Evolutionary conservation across 2,113 vertebrate species (phyloP).

Genomic region (cat (Felis catus)): F.catus_Fca126_mat1.0 CM031418.1:73122501-73123000

Average conservation of each 20-base stretch:
- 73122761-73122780: not conserved
- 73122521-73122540: conserved; percentile 1
- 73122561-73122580: not conserved
- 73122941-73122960: conserved; percentile 96
- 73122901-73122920: conserved; percentile 97
- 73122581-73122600: conserved; percentile 49
- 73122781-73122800: not conserved
- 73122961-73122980: conserved; percentile 94
- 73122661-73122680: conserved; percentile 12
- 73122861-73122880: not conserved
- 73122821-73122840: conserved; percentile 1
- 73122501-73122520: not conserved
- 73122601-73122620: conserved; percentile 12
- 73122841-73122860: conserved; percentile 3
- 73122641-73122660: not conserved
- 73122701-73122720: not conserved
- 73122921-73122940: conserved; percentile 98
- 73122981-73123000: conserved; percentile 98
- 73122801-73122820: not conserved
- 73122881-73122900: conserved; percentile 44
- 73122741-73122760: conserved; percentile 24
- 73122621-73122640: not conserved
- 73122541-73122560: not conserved
- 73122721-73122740: not conserved
- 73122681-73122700: not conserved